These are phyloP conservation scores for Helicolenus hilgendorfi DNA, from an alignment of 2,797 vertebrate genomes.

Conservation along the genomic window DNA sequence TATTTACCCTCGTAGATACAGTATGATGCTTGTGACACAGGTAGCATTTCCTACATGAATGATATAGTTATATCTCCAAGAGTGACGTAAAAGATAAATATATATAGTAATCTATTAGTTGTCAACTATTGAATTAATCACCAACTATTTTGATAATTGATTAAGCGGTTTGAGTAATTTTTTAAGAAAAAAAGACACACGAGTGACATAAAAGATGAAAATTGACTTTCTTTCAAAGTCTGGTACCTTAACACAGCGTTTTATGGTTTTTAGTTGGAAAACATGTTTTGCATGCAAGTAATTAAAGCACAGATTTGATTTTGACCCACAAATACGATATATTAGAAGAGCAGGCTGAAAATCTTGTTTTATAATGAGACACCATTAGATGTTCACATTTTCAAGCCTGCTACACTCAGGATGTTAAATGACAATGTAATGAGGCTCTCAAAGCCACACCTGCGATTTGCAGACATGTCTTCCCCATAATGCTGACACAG, in stretches of 20 bases:
- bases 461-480: slow-evolving; percentile 71
- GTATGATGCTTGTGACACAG: no score
- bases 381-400: slow-evolving; percentile 4
- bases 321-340: not conserved
- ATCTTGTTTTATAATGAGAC: not conserved
- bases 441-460: slow-evolving; percentile 58
- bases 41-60: no score
- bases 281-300: not conserved
- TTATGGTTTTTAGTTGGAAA: not conserved
- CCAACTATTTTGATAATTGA: no score
- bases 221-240: not conserved
- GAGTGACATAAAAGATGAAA: slow-evolving; percentile 7
- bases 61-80: no score
- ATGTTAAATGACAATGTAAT: slow-evolving; percentile 31
- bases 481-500: slow-evolving; percentile 66
- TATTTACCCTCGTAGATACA: no score
- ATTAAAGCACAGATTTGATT: not conserved
- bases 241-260: not conserved
- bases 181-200: not conserved
- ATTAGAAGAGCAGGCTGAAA: not conserved
- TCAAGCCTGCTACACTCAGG: slow-evolving; percentile 11
- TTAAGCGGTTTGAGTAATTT: not conserved
- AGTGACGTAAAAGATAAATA: not conserved
- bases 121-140: no score
- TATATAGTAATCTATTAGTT: no score